Evolutionary conservation across 2,888 invertebrate genomes (phyloP).

Genomic region (Aethes cnicana): DNA sequence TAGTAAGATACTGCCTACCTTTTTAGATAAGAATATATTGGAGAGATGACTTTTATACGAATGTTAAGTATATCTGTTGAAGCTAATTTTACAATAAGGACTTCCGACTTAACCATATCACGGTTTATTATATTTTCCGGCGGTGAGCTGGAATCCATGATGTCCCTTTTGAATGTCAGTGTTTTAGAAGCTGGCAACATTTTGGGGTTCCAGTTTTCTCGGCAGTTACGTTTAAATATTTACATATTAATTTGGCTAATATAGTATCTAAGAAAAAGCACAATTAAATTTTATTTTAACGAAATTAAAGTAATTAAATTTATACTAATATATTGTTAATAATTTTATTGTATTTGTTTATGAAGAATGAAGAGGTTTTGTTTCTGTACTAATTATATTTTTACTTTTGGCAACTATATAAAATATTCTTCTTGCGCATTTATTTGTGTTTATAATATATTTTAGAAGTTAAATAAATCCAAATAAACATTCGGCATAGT

Average conservation of each 20-base stretch:
- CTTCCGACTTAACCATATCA: slow-evolving; percentile 76
- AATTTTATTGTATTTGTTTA: slow-evolving; percentile 75
- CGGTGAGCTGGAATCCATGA: slow-evolving; percentile 40
- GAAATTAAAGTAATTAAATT: slow-evolving; percentile 54
- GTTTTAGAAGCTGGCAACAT: slow-evolving; percentile 54
- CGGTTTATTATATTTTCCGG: slow-evolving; percentile 50
- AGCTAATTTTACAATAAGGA: slow-evolving; percentile 76
- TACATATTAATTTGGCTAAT: slow-evolving; percentile 72
- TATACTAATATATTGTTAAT: slow-evolving; percentile 80
- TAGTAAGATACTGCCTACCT: slow-evolving; percentile 74
- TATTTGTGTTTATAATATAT: slow-evolving; percentile 79
- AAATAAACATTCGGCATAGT: slow-evolving; percentile 82
- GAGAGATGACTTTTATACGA: slow-evolving; percentile 82
- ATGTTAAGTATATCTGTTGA: slow-evolving; percentile 80
- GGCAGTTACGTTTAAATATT: slow-evolving; percentile 46
- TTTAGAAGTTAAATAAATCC: slow-evolving; percentile 76
- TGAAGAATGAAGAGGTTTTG: slow-evolving; percentile 56
- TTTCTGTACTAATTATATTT: slow-evolving; percentile 59
- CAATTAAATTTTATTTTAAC: slow-evolving; percentile 74
- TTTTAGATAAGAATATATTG: slow-evolving; percentile 81
- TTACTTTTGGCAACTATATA: slow-evolving; percentile 40
- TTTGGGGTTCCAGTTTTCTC: slow-evolving; percentile 42
- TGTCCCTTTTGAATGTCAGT: slow-evolving; percentile 39
- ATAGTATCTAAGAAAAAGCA: slow-evolving; percentile 76
- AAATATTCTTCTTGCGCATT: slow-evolving; percentile 70